Percentiles rank a stretch among this genome's conserved stretches.
Evolutionary conservation across 2,113 vertebrate species (phyloP).

Genomic region (Chlamydotis undulata): DNA sequence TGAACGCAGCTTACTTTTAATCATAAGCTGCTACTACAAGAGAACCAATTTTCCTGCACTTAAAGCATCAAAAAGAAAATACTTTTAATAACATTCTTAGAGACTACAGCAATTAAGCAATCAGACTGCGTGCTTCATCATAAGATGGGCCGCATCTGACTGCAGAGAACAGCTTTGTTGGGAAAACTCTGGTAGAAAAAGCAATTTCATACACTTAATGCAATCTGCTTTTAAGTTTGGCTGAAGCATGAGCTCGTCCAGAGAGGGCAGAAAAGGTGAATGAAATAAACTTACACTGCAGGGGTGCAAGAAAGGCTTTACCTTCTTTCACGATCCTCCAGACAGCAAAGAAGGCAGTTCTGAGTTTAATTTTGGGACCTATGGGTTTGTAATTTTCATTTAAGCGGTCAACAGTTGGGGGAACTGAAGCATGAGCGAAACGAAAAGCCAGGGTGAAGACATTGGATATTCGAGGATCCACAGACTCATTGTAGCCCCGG

Average conservation of each 20-base stretch:
- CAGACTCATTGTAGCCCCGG: slow-evolving; percentile 68
- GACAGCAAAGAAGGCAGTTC: slow-evolving; percentile 80
- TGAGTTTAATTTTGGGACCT: slow-evolving; percentile 74
- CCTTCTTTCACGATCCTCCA: slow-evolving; percentile 88
- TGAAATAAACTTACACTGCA: neutral
- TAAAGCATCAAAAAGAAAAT: neutral
- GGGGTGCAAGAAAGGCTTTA: slow-evolving; percentile 28
- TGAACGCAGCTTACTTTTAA: neutral
- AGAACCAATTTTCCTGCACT: neutral
- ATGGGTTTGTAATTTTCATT: slow-evolving; percentile 66
- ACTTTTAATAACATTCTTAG: neutral
- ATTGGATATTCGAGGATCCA: slow-evolving; percentile 85
- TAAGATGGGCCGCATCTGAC: too few species aligned
- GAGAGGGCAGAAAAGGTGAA: neutral
- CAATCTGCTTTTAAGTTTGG: neutral
- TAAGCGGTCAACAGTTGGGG: slow-evolving; percentile 79
- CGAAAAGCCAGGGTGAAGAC: slow-evolving; percentile 89
- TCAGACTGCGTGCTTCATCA: neutral
- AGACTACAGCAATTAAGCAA: neutral
- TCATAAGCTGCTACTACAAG: neutral
- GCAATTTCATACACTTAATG: neutral
- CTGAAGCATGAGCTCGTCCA: neutral
- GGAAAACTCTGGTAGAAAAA: neutral
- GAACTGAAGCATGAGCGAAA: slow-evolving; percentile 86
- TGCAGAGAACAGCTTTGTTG: neutral